phyloP scores from a whole-genome alignment of 2,113 vertebrate species.

The Istiophorus platypterus region DNA sequence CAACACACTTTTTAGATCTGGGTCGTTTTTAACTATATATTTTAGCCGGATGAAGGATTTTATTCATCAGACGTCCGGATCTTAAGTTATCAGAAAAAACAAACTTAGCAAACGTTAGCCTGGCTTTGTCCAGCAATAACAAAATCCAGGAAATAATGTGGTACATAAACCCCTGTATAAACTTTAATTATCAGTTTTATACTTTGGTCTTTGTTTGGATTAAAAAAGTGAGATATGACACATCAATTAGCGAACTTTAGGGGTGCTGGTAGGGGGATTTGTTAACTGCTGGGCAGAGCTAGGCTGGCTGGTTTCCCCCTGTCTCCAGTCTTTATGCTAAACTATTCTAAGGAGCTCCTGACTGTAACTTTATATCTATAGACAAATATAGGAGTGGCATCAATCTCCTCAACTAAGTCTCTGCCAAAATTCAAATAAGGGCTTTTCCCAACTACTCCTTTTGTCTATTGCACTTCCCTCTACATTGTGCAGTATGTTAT shows the following conservation, averaged over 20 bases:
- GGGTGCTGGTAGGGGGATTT: background rate
- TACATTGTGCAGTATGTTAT: background rate
- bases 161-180: background rate
- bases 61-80: no score
- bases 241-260: background rate
- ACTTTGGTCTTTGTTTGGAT: background rate
- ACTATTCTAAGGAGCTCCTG: background rate
- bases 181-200: no score
- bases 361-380: background rate
- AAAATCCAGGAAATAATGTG: background rate
- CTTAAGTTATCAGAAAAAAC: no score
- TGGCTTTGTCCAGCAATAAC: no score
- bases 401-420: background rate
- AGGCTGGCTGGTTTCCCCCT: background rate
- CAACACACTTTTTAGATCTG: no score
- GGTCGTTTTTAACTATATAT: no score
- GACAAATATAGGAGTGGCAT: background rate
- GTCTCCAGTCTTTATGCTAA: background rate
- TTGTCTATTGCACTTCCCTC: background rate
- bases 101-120: no score
- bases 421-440: background rate
- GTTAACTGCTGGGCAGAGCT: background rate
- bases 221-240: background rate
- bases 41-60: no score
- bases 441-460: background rate